phyloP scores from a whole-genome alignment of 2,113 vertebrate genomes.

The Gobio gobio region DNA sequence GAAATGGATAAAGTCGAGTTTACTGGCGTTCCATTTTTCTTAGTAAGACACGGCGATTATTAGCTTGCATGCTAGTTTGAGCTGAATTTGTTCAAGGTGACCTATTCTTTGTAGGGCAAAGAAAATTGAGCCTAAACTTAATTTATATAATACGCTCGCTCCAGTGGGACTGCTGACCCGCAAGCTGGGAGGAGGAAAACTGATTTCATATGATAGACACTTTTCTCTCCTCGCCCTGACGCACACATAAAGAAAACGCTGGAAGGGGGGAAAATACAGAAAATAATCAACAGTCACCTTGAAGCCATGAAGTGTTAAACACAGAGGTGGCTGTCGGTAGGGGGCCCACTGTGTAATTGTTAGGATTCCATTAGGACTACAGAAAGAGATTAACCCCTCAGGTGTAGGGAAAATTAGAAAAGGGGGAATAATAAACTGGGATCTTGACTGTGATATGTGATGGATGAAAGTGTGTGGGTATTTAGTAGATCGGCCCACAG shows the following conservation, averaged over 20 bases:
- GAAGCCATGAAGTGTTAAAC: conserved; percentile 40
- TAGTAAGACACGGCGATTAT: conserved; percentile 7
- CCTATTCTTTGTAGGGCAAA: conserved; percentile 37
- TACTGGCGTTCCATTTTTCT: conserved; percentile 1
- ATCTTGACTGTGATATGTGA: conserved; percentile 33
- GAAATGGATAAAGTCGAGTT: conserved; percentile 19
- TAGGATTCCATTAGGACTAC: conserved; percentile 39
- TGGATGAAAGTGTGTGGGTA: conserved; percentile 24
- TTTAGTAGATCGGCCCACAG: background rate
- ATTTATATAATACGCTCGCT: conserved; percentile 50
- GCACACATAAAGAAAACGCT: background rate
- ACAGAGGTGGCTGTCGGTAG: conserved; percentile 6
- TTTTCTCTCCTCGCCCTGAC: conserved; percentile 34
- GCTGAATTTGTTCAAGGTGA: conserved; percentile 50
- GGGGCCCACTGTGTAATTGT: conserved; percentile 28
- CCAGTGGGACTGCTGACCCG: conserved; percentile 37
- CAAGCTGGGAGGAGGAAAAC: conserved; percentile 17
- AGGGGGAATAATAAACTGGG: conserved; percentile 14
- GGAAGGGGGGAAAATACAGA: background rate
- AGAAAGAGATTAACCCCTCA: conserved; percentile 46
- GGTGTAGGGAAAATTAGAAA: conserved; percentile 27
- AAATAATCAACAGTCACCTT: conserved; percentile 47
- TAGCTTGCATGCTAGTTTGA: conserved; percentile 29
- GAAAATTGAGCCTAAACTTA: conserved; percentile 50
- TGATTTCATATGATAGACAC: conserved; percentile 40